Base-by-base conservation (phyloP, 2,888 invertebrate genomes). In the Dryomyza anilis region DNA sequence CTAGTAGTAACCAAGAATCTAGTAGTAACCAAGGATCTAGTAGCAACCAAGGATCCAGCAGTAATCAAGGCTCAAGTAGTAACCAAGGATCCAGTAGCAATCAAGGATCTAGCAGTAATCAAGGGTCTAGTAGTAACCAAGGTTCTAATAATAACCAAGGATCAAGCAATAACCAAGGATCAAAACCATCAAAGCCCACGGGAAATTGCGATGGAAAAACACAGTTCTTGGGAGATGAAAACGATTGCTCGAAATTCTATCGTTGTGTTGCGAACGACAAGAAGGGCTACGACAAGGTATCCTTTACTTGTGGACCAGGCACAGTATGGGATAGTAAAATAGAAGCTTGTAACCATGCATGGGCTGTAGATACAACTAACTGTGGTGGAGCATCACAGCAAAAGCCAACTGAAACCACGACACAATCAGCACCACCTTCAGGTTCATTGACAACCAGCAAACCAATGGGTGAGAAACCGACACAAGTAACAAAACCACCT, bases 291-390 rank as follows among this genome's bases (percentile, higher is more conserved):
- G 83, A 73, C 23, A 85, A 81, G 67, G 84, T 86, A 64, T 80
- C 85, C 19, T 88, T 86, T 68, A 81, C 78, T 3, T 88, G 88
- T 67, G 86, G 85, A 0, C 83, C 83, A n/a, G 86, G 86, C 45
- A 88, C 88, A 1, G 85, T 87, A 46, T 88, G 87, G 87, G 87
- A 88, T 78, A 83, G 84, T 64, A 81, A 85, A 58, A 84, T 85
- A 65, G 82, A 85, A 71, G 84, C 84, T 1, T 89, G 89, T 57
- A 83, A 84, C 68, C 78, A 84, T 70, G 76, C 77, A 19, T 79
- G 79, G 80, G 77, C 78, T 14, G 78, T 79, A 0, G 70, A 76
- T 16, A 69, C 76, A 52, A 72, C 67, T 58, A 74, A 67, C 6
- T 81, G 81, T 56, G 72, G 74, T 2, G 73, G 59, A 0, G 14